These are phyloP conservation scores for Chunga burmeisteri DNA, from an alignment of 2,113 vertebrate species.

Conservation along the genomic window DNA sequence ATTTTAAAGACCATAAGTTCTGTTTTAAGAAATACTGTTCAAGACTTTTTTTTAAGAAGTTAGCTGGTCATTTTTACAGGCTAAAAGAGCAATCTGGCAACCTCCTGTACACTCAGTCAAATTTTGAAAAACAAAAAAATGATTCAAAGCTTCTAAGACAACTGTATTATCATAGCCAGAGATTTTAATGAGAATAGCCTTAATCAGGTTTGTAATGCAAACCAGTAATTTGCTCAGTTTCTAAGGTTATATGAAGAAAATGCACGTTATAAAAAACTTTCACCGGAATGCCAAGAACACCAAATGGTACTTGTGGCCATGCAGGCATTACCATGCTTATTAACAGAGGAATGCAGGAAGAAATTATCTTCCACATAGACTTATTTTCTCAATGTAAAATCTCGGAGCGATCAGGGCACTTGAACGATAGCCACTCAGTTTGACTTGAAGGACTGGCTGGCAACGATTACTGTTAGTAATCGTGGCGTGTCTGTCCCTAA, in stretches of 20 bases:
- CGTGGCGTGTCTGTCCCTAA: neutral
- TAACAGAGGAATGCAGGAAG: neutral
- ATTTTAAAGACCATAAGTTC: neutral
- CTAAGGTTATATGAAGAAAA: neutral
- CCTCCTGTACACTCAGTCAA: neutral
- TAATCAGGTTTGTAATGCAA: neutral
- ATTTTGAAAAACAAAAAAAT: neutral
- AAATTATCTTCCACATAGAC: neutral
- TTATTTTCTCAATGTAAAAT: neutral
- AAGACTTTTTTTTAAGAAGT: neutral
- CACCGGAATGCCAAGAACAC: neutral
- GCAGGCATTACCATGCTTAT: neutral
- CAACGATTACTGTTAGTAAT: neutral
- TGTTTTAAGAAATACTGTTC: neutral
- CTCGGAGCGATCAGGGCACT: accelerated
- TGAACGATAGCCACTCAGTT: neutral
- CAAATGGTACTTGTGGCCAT: neutral
- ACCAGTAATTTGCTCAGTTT: neutral
- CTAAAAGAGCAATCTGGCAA: neutral
- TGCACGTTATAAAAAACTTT: accelerated
- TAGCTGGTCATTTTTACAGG: neutral
- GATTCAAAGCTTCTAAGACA: neutral
- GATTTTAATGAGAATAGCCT: neutral
- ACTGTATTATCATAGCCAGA: neutral
- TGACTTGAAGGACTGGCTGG: neutral